These are phyloP conservation scores for Pterophyllum scalare DNA, from an alignment of 2,113 vertebrate genomes.

Conservation along the genomic window DNA sequence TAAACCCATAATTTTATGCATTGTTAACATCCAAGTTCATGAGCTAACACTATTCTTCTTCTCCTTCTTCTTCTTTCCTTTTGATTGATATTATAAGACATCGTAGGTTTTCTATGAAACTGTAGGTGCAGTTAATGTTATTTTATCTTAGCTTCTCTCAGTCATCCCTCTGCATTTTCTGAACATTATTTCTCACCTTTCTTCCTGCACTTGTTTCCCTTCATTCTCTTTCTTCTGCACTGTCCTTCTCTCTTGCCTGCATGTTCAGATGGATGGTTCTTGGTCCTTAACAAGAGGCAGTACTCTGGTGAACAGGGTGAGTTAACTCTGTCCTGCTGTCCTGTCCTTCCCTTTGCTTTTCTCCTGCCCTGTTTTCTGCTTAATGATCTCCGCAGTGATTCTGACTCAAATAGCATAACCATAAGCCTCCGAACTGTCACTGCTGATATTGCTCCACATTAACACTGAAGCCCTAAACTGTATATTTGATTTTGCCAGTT, in stretches of 20 bases:
- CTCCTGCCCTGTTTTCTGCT: constrained; percentile 30
- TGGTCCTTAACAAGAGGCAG: constrained; percentile 78
- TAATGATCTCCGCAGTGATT: background rate
- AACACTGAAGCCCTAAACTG: constrained; percentile 27
- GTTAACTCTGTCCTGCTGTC: constrained; percentile 50
- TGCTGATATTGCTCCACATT: constrained; percentile 29
- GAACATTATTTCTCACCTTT: constrained; percentile 13
- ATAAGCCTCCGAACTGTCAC: constrained; percentile 24
- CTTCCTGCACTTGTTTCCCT: constrained; percentile 40
- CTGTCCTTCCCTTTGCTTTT: constrained; percentile 12
- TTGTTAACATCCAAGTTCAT: background rate
- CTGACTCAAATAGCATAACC: constrained; percentile 34
- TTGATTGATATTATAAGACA: background rate
- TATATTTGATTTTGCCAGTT: constrained; percentile 44
- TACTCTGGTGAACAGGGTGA: constrained; percentile 83
- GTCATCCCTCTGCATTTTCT: background rate
- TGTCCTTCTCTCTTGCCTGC: constrained; percentile 39
- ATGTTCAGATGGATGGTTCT: constrained; percentile 79
- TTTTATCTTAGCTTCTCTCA: constrained; percentile 4
- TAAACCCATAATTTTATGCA: background rate
- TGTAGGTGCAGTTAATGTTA: background rate
- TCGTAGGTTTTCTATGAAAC: background rate
- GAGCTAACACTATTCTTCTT: background rate
- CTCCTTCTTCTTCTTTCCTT: background rate
- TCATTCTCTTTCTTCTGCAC: constrained; percentile 27